These are phyloP conservation scores for Hydropotes inermis DNA, from an alignment of 2,113 vertebrate species.

Conservation along the genomic window DNA sequence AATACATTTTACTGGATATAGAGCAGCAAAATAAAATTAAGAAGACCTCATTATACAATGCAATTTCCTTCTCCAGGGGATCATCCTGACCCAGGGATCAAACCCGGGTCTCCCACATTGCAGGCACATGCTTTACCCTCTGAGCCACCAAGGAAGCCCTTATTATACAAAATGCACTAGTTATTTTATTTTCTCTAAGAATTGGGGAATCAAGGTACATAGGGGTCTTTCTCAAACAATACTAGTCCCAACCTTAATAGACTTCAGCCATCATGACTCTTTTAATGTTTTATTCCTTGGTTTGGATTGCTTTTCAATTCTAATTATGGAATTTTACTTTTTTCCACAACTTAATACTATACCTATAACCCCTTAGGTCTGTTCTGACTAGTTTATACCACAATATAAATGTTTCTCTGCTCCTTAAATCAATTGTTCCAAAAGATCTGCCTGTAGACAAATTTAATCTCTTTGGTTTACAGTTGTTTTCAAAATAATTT, in stretches of 20 bases:
- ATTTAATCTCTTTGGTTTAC: conserved; percentile 61
- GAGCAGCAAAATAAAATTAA: not conserved
- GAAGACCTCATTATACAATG: not conserved
- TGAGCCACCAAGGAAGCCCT: not conserved
- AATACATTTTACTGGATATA: not conserved
- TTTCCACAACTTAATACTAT: not conserved
- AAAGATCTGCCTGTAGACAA: conserved; percentile 69
- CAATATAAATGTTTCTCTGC: conserved; percentile 42
- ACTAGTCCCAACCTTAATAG: not conserved
- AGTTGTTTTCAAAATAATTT: conserved; percentile 56
- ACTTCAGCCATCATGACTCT: not conserved
- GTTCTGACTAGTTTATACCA: conserved; percentile 47
- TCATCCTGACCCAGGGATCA: too few relatives aligned
- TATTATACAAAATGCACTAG: not conserved
- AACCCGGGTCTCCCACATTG: too few relatives aligned
- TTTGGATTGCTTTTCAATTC: not conserved
- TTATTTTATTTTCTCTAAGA: not conserved
- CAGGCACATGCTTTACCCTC: too few relatives aligned
- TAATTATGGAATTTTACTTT: not conserved
- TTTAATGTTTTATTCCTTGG: not conserved
- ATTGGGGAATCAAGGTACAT: not conserved
- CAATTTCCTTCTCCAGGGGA: too few relatives aligned
- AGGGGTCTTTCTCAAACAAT: not conserved
- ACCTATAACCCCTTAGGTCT: conserved; percentile 2
- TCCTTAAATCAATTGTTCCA: conserved; percentile 66